Base-by-base conservation (phyloP, 2,113 vertebrate genomes). In the Pseudorasbora parva region DNA sequence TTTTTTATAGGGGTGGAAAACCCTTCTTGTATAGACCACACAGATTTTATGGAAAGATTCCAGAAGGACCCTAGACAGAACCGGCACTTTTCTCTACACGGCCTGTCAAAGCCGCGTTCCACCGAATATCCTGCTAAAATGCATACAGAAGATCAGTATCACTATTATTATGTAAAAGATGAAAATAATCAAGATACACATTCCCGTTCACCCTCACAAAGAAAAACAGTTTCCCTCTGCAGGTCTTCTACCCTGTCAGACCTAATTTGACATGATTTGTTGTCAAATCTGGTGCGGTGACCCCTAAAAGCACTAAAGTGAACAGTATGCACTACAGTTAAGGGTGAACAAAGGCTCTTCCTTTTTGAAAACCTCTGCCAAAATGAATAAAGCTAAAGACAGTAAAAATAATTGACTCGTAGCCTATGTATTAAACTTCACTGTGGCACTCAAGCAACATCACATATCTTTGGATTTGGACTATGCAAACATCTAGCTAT, bases 211-310 rank as follows among this genome's bases (percentile, higher is more conserved):
- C 45, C 27, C 57, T 51, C 43, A 25, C 41, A 79, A 81, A 60
- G 60, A 76, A 68, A 56, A 82, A 83, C 37, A 30, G 57, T 84
- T 75, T 47, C 71, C 23, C 56, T 23, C 64, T 66, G 80, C 54
- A 56, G 78, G 72, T 77, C 84, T 57, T 66, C 54, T 75, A 54
- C 8, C 2, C 59, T 62, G 75, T 54, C 78, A 41, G 21, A 47
- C 21, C 19, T 85, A 85, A 86, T 85, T 86, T 71, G 33, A 78
- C 49, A 56, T 86, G 82, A 86, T 78, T 43, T 78, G n/a, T 78
- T n/a, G 74, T 76, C 14, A 76, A 76, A 76, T 37, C 51, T 76
- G 74, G 51, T 41, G 27, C 19, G 33, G 7, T 78, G 56, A 78
- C 75, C 75, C 33, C 12, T 59, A 2, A n/a, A 60, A 60, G 37